phyloP scores from a whole-genome alignment of 2,888 invertebrate species.

The Heliconius charithonia region DNA sequence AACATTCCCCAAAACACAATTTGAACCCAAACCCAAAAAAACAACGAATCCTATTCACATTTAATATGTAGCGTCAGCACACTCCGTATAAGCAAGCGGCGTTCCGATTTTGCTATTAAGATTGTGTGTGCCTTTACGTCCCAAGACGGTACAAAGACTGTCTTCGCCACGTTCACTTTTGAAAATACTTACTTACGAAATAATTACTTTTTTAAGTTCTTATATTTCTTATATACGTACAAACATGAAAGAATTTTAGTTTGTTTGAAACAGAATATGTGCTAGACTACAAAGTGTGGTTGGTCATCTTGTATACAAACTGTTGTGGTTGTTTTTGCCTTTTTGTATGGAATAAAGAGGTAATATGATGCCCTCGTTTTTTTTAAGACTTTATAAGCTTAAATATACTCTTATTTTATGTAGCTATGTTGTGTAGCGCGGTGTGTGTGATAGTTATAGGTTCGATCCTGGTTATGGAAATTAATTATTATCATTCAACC shows the following conservation, averaged over 20 bases:
- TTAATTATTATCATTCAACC: background rate
- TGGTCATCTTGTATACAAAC: constrained; percentile 22
- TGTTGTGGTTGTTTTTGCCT: background rate
- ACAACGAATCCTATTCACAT: background rate
- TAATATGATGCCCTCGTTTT: background rate
- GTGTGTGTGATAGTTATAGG: background rate
- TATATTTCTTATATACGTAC: constrained; percentile 15
- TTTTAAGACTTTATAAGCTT: background rate
- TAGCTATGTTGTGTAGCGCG: background rate
- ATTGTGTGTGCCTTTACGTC: constrained; percentile 70
- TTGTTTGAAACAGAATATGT: constrained; percentile 13
- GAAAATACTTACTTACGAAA: constrained; percentile 32
- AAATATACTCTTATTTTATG: background rate
- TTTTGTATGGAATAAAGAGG: background rate
- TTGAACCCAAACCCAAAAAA: background rate
- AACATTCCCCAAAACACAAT: background rate
- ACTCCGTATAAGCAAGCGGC: constrained; percentile 77
- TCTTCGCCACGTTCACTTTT: constrained; percentile 47
- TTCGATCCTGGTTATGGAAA: background rate
- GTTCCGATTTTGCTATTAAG: constrained; percentile 82
- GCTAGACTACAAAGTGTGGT: constrained; percentile 19
- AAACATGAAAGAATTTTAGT: constrained; percentile 32
- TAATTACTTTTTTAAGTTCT: constrained; percentile 47
- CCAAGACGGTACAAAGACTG: constrained; percentile 49
- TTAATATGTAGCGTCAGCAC: background rate